A percentile compares a stretch with the other conserved stretches of the same genome.
Conservation (phyloP, 2,113 vertebrate genomes). For the Odobenus rosmarus region DNA sequence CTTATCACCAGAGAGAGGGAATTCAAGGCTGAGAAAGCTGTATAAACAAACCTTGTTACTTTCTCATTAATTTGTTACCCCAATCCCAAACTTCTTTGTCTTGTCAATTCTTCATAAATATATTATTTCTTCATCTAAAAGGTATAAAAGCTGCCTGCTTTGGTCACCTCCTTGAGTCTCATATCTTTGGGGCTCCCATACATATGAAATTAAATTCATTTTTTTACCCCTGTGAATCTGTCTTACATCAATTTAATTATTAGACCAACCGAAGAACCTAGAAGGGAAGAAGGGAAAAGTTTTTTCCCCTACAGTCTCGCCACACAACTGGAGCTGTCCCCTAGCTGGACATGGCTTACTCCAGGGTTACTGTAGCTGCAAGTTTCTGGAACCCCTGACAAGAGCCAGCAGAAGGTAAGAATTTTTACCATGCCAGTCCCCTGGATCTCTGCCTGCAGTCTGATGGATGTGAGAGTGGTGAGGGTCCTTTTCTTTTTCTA, state of each 20-base stretch:
- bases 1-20: not conserved
- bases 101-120: not conserved
- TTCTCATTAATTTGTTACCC: not conserved
- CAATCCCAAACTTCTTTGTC: not conserved
- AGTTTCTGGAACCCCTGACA: not conserved
- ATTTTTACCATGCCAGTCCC: not conserved
- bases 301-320: not conserved
- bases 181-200: not conserved
- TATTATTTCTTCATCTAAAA: not conserved
- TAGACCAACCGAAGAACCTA: not conserved
- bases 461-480: not conserved
- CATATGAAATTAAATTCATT: not conserved
- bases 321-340: not conserved
- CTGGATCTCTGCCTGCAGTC: not conserved
- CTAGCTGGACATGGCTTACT: not conserved
- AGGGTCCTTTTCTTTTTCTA: not conserved
- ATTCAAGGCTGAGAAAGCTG: not conserved
- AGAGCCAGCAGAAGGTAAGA: not conserved
- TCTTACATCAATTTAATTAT: not conserved
- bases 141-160: not conserved
- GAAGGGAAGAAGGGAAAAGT: not conserved
- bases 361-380: not conserved
- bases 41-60: not conserved
- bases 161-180: not conserved
- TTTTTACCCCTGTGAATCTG: not conserved